Percentiles rank a stretch among this genome's conserved stretches.
Evolutionary conservation across 2,888 invertebrate species (phyloP).

Genomic region (Platypus cylindrus): DNA sequence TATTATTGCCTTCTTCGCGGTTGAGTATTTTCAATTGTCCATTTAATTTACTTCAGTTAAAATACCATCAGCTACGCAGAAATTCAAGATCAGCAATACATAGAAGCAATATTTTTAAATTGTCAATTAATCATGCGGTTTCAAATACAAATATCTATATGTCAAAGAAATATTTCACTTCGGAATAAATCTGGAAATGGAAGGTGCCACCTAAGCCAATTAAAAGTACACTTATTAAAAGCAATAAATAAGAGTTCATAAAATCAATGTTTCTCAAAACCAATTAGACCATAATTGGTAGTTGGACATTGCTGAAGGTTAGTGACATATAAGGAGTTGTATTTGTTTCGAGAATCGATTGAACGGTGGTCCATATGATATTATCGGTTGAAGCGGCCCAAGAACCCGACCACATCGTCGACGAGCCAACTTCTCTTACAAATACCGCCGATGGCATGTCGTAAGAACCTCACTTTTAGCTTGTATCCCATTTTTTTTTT

Average conservation of each 20-base stretch:
- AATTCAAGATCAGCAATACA: too few relatives aligned
- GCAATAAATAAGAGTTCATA: slow-evolving; percentile 32
- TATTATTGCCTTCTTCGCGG: too few relatives aligned
- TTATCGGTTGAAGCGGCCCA: slow-evolving; percentile 25
- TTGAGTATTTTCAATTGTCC: too few relatives aligned
- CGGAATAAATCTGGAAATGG: too few relatives aligned
- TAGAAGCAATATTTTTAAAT: too few relatives aligned
- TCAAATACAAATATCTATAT: too few relatives aligned
- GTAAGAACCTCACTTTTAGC: too few relatives aligned
- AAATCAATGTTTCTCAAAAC: slow-evolving; percentile 38
- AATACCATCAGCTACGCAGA: too few relatives aligned
- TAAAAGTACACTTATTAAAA: slow-evolving; percentile 30
- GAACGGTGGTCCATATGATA: slow-evolving; percentile 32
- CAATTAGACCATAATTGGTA: slow-evolving; percentile 39
- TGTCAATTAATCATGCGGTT: too few relatives aligned
- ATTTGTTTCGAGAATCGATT: slow-evolving; percentile 37
- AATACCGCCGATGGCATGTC: slow-evolving; percentile 13
- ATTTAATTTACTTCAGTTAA: too few relatives aligned
- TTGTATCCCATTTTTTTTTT: too few relatives aligned
- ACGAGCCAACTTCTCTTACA: slow-evolving; percentile 14
- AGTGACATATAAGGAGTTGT: slow-evolving; percentile 35
- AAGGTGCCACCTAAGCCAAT: slow-evolving; percentile 22
- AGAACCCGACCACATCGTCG: slow-evolving; percentile 20
- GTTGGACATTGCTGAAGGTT: slow-evolving; percentile 35
- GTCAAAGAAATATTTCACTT: too few relatives aligned